phyloP scores from a whole-genome alignment of 2,113 vertebrate species.

The Chaenocephalus aceratus region DNA sequence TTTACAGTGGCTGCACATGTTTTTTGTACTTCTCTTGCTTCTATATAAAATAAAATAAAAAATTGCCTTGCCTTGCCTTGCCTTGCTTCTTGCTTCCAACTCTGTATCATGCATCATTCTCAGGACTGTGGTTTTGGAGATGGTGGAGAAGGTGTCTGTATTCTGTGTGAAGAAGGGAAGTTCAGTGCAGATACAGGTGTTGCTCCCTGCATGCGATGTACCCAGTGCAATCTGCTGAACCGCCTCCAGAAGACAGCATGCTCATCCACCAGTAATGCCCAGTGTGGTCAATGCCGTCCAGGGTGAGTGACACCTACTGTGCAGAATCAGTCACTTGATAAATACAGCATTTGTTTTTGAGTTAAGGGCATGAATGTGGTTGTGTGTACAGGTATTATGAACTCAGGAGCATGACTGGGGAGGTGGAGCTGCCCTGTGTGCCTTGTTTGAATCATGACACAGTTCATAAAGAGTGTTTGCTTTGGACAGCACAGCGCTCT shows the following conservation, averaged over 20 bases:
- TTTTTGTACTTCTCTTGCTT: neutral
- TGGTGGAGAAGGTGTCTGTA: constrained; percentile 61
- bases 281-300: constrained; percentile 63
- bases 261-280: constrained; percentile 37
- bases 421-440: constrained; percentile 65
- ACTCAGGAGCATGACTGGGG: constrained; percentile 65
- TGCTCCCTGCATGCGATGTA: constrained; percentile 73
- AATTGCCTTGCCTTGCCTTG: too few species aligned
- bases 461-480: constrained; percentile 63
- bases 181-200: constrained; percentile 63
- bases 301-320: constrained; percentile 24
- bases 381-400: constrained; percentile 69
- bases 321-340: fast-evolving
- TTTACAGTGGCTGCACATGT: neutral
- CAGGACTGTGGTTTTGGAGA: constrained; percentile 78
- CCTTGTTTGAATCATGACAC: constrained; percentile 53
- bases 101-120: neutral
- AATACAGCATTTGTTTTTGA: neutral
- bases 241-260: constrained; percentile 51
- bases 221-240: constrained; percentile 68
- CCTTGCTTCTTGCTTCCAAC: neutral
- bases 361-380: neutral
- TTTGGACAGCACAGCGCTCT: constrained; percentile 4
- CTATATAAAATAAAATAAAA: too few species aligned
- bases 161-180: constrained; percentile 50